Evolutionary conservation across 2,888 invertebrate species (phyloP), one percentile per base, ranked within the genome.

Genomic region (Hydriomena furcata): DNA sequence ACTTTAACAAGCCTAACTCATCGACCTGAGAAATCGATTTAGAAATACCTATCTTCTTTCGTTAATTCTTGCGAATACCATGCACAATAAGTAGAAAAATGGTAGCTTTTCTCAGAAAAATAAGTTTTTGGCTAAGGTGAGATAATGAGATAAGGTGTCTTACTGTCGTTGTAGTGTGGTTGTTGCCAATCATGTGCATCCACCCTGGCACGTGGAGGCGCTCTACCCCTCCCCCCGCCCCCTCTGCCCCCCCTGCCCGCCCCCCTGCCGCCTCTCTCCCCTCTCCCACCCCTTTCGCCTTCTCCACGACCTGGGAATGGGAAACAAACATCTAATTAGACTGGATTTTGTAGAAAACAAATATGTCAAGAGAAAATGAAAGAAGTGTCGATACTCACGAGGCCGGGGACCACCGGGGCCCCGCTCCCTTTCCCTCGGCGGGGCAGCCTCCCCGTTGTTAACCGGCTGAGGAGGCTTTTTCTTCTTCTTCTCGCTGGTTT

Each of bases 401-500:
- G 80, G 77, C 0, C 86, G 59, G 1, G 81, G 79, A 0, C 79
- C 82, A 45, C 83, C 76, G 55, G 84, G 73, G 21, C 69, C 68
- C 54, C 82, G 63, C 36, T 52, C 52, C 1, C 72, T 76, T 37
- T 81, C 78, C 7, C 77, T 72, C 13, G 73, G 68, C n/a, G 80
- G 70, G 54, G 84, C 83, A 2, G 73, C 62, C 41, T 87, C 88
- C 1, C 86, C 86, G 70, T 86, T 86, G 63, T 82, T 83, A 56
- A 91, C 82, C 56, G 91, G 80, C 62, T 92, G 91, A 23, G 93
- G 91, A 49, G 94, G 93, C 76, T 94, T 95, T 88, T 96, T 97
- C 92, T 96, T 96, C 91, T 97, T 97, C 89, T 96, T 96, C 60
- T 96, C 95, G 46, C 92, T 93, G 52, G 94, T 95, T 74, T 95